phyloP scores from a whole-genome alignment of 2,888 invertebrate genomes.

The Orthonevra nobilis region DNA sequence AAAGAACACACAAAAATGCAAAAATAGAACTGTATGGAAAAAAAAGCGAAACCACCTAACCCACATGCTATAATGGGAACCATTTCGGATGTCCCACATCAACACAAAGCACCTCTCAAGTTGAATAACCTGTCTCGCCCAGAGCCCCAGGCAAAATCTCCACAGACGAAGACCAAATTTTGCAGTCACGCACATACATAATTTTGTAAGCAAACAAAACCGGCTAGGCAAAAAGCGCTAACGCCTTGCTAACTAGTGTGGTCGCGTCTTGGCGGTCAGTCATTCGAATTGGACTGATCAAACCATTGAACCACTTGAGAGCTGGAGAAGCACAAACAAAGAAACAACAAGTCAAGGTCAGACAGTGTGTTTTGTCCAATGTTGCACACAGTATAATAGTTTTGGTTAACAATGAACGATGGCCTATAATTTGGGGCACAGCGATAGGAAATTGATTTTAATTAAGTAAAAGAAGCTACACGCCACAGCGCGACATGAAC shows the following conservation, averaged over 20 bases:
- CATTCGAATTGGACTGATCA: constrained; percentile 23
- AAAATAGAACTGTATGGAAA: too few relatives aligned
- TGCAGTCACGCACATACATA: neutral
- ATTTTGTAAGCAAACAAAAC: constrained; percentile 32
- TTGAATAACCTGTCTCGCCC: constrained; percentile 56
- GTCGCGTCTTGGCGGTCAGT: neutral
- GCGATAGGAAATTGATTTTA: too few relatives aligned
- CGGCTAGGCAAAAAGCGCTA: neutral
- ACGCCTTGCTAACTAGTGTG: neutral
- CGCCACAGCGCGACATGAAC: constrained; percentile 24
- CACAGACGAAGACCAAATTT: neutral
- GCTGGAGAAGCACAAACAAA: neutral
- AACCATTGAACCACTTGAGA: neutral
- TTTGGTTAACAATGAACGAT: too few relatives aligned
- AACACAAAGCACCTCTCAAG: constrained; percentile 9
- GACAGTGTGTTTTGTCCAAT: constrained; percentile 4
- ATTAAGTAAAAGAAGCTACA: constrained; percentile 34
- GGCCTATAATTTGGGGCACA: too few relatives aligned
- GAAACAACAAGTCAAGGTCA: constrained; percentile 51
- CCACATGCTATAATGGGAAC: neutral
- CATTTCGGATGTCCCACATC: neutral
- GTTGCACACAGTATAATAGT: too few relatives aligned
- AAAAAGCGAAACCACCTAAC: neutral
- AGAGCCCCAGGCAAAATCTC: neutral
- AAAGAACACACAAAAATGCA: too few relatives aligned